Conservation (phyloP, 92 coral and sea anemone species). For the Zoanthus sansibaricus region DNA sequence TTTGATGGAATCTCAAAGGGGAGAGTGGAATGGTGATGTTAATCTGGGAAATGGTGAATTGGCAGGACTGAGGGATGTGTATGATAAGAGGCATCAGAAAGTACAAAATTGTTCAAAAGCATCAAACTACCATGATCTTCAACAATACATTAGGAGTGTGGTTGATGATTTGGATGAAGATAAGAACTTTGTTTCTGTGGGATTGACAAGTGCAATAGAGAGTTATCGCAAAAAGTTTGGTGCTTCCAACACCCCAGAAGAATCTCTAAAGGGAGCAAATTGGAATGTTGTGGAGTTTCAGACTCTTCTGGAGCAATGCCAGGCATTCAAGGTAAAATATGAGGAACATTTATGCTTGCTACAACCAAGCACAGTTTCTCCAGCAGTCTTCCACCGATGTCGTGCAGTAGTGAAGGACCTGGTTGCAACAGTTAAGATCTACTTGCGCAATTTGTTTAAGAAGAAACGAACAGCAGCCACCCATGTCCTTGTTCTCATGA, state of each 20-base stretch:
- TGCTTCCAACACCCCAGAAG: slow-evolving; percentile 34
- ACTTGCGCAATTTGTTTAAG: slow-evolving; percentile 14
- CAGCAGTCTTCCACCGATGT: slow-evolving; percentile 15
- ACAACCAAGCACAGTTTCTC: slow-evolving; percentile 5
- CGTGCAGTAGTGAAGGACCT: slow-evolving; percentile 16
- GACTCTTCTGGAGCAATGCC: slow-evolving; percentile 52
- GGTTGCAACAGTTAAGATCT: not conserved
- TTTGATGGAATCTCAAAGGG: slow-evolving; percentile 39
- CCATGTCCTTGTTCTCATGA: slow-evolving; percentile 11
- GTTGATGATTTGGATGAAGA: slow-evolving; percentile 34
- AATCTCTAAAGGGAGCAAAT: slow-evolving; percentile 42
- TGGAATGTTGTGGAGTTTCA: slow-evolving; percentile 52
- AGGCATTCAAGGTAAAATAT: not conserved
- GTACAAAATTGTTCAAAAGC: not conserved
- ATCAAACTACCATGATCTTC: not conserved
- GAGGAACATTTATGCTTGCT: slow-evolving; percentile 3
- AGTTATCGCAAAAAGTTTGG: slow-evolving; percentile 15
- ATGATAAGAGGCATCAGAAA: not conserved
- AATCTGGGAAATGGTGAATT: slow-evolving; percentile 40
- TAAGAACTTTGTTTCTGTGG: slow-evolving; percentile 22
- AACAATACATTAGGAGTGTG: not conserved
- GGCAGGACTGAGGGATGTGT: slow-evolving; percentile 7
- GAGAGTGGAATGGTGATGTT: slow-evolving; percentile 52
- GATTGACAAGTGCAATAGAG: slow-evolving; percentile 24
- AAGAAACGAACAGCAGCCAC: not conserved